Evolutionary conservation across 2,888 invertebrate genomes (phyloP).

Genomic region (Mythimna ferrago): DNA sequence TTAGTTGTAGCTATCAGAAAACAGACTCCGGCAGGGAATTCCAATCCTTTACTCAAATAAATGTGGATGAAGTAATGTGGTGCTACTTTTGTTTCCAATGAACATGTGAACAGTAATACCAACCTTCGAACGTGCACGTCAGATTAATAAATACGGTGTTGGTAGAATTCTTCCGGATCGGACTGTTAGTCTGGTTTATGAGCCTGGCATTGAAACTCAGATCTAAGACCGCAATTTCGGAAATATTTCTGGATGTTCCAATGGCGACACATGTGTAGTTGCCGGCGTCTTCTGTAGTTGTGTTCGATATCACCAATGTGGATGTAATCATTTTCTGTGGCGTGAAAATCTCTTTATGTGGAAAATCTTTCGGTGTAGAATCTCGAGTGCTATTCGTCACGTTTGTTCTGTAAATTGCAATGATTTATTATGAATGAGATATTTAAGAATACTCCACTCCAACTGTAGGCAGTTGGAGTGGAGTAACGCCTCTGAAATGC

Average conservation of each 20-base stretch:
- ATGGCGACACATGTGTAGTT: constrained; percentile 80
- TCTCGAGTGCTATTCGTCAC: constrained; percentile 61
- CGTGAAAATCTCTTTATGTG: background rate
- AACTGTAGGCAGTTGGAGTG: background rate
- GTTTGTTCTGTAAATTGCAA: constrained; percentile 70
- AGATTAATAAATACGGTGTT: constrained; percentile 71
- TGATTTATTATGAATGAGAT: background rate
- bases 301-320: constrained; percentile 74
- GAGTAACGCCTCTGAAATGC: background rate
- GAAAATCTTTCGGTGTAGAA: background rate
- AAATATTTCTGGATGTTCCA: constrained; percentile 59
- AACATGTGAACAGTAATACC: constrained; percentile 39
- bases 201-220: constrained; percentile 76
- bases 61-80: background rate
- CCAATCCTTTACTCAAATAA: background rate
- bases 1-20: no score
- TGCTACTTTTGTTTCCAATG: constrained; percentile 5
- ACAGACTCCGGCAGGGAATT: no score
- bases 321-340: constrained; percentile 69
- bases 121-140: constrained; percentile 85
- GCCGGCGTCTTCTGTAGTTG: constrained; percentile 76
- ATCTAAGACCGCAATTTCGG: constrained; percentile 66
- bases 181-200: constrained; percentile 69
- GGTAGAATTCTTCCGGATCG: constrained; percentile 71
- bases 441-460: background rate